Base-by-base conservation (phyloP, 1,140 invertebrate genomes). In the Adoxophyes honmai region DNA sequence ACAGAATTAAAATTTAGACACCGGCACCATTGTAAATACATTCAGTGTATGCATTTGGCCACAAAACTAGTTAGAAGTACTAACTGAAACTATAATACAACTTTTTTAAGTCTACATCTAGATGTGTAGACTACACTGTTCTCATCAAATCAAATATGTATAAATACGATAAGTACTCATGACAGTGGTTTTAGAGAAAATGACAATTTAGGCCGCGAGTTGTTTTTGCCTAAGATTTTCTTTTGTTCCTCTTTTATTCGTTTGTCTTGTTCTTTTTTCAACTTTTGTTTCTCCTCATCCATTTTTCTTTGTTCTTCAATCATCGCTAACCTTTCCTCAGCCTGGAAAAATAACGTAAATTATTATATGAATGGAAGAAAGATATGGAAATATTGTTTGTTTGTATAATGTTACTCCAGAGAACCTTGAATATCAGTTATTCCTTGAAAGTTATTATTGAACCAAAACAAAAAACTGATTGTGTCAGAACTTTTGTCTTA, bases 281-380 rank as follows among this genome's bases (percentile, higher is more conserved):
- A 91, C 77, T 94, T 94, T 86, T 98, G 96, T 73, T 96, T 93
- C 81, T 98, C 96, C 90, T 99, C 97, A 73, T 98, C 95, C 92
- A 98, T 97, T 89, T 96, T 94, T 64, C 97, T 93, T 90, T 98
- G 97, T 84, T 98, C 97, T 91, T 98, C 98, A 64, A 99, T 96
- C 92, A 98, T 97, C 59, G 96, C 96, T 78, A 98, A 92, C 78
- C 97, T 93, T 89, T 99, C 97, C 91, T 99, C 98, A 84, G 97
- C 97, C 97, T 98, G 70, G n/a, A 75, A 77, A 63, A 35, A 62
- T 53, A 18, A 62, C 37, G 53, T 11, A 39, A 33, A 42, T 34
- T 38, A 28, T 58, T 42, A 11, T 67, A 44, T 8, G 44, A 44
- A 51, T 52, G 9, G 15, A 33, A 48, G 34, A 48, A 13, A 28